Percentiles rank a stretch among this genome's conserved stretches.
Evolutionary conservation across 2,888 invertebrate species (phyloP).

Genomic region (Parthenolecanium corni): DNA sequence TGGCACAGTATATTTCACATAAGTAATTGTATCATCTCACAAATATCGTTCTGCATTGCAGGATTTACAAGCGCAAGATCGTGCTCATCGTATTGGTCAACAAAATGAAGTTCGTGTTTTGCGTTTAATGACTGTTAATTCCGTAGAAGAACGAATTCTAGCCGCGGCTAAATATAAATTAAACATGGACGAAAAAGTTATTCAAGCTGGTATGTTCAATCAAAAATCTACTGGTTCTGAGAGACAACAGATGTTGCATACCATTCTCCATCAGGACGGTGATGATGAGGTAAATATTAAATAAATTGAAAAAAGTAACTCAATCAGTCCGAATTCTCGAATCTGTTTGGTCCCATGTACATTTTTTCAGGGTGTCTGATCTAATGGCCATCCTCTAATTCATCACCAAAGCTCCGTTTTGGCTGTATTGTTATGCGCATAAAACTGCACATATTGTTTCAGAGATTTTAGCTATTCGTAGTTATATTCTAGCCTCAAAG

Average conservation of each 20-base stretch:
- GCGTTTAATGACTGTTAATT: conserved; percentile 95
- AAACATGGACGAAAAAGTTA: conserved; percentile 99
- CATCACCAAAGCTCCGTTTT: too few relatives aligned
- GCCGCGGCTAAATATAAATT: conserved; percentile 96
- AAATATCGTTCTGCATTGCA: conserved; percentile 39
- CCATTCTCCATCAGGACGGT: conserved; percentile 85
- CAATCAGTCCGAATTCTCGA: too few relatives aligned
- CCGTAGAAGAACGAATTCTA: conserved; percentile 95
- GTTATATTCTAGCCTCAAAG: too few relatives aligned
- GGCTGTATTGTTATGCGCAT: too few relatives aligned
- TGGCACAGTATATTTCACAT: too few relatives aligned
- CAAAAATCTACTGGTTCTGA: conserved; percentile 97
- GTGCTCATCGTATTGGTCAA: conserved; percentile 98
- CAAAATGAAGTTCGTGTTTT: conserved; percentile 95
- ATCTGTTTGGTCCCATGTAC: too few relatives aligned
- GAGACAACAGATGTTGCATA: conserved; percentile 88
- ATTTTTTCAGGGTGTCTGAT: too few relatives aligned
- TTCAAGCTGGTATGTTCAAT: conserved; percentile 99
- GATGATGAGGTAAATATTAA: conserved; percentile 61
- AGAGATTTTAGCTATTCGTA: too few relatives aligned
- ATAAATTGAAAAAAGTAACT: too few relatives aligned
- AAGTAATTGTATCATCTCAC: too few relatives aligned
- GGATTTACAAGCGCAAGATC: conserved; percentile 98
- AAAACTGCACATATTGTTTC: too few relatives aligned
- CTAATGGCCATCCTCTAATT: too few relatives aligned